Evolutionary conservation across 1,140 invertebrate genomes (phyloP).

Genomic region (Tetragonula clypearis): DNA sequence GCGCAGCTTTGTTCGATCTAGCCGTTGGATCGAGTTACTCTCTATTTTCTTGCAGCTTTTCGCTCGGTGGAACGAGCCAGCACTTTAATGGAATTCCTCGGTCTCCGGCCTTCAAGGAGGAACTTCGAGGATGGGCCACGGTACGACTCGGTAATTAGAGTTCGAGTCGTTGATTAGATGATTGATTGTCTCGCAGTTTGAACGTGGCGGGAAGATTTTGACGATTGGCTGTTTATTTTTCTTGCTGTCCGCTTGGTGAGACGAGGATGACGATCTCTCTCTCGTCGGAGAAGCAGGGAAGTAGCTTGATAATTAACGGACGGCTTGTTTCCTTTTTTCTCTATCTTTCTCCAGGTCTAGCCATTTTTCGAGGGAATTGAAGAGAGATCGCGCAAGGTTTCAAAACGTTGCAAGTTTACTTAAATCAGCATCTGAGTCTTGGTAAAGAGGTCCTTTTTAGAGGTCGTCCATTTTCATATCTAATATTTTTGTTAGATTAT

Average conservation of each 20-base stretch:
- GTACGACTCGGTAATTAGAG: background rate
- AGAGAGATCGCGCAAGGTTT: too few relatives aligned
- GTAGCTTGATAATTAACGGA: too few relatives aligned
- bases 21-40: conserved; percentile 5
- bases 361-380: too few relatives aligned
- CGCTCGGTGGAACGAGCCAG: background rate
- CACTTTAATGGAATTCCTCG: conserved; percentile 12
- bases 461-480: too few relatives aligned
- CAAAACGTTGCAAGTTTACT: too few relatives aligned
- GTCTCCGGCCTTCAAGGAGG: background rate
- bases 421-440: too few relatives aligned
- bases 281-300: background rate
- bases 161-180: conserved; percentile 1
- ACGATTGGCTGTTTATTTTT: background rate
- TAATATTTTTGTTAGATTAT: too few relatives aligned
- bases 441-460: too few relatives aligned
- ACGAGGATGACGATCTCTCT: too few relatives aligned
- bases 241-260: too few relatives aligned
- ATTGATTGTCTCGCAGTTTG: conserved; percentile 2
- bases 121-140: background rate
- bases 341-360: too few relatives aligned
- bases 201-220: background rate
- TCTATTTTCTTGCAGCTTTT: conserved; percentile 6
- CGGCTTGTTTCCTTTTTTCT: too few relatives aligned
- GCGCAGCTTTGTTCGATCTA: conserved; percentile 9